These are phyloP conservation scores for Erythrocebus patas DNA, from an alignment of 2,113 vertebrate genomes.

Conservation along the genomic window DNA sequence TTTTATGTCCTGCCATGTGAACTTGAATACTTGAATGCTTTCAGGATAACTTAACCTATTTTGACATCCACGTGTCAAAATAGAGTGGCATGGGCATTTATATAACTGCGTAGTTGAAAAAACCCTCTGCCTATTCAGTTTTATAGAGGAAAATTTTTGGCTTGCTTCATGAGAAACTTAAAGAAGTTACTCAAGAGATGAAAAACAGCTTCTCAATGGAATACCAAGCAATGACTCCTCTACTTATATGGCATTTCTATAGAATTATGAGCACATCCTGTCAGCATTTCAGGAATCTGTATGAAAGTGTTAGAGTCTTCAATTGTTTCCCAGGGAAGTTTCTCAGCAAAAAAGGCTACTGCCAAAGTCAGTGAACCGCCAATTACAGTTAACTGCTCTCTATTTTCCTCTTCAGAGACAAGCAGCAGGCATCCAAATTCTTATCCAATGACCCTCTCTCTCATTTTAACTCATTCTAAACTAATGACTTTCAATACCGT, in stretches of 20 bases:
- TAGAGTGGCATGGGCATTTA: neutral
- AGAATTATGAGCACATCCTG: neutral
- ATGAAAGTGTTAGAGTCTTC: neutral
- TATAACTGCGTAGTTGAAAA: neutral
- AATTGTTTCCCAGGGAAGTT: constrained; percentile 35
- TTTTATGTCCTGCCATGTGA: constrained; percentile 8
- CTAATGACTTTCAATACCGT: neutral
- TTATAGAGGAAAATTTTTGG: neutral
- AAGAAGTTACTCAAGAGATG: neutral
- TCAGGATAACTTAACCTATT: neutral
- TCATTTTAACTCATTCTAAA: constrained; percentile 23
- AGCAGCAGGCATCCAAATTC: neutral
- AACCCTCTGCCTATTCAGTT: constrained; percentile 15
- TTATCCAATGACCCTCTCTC: neutral
- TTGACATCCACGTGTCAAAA: neutral
- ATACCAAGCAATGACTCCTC: neutral
- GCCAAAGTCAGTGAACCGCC: neutral
- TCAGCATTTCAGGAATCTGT: neutral
- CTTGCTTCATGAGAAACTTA: constrained; percentile 36
- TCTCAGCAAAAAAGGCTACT: neutral
- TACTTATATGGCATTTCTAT: neutral
- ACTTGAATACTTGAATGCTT: constrained; percentile 28
- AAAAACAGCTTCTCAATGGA: neutral
- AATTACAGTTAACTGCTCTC: neutral
- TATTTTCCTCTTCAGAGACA: constrained; percentile 5